Conservation (phyloP, 1,140 invertebrate genomes). For the Aphaenogaster floridana region DNA sequence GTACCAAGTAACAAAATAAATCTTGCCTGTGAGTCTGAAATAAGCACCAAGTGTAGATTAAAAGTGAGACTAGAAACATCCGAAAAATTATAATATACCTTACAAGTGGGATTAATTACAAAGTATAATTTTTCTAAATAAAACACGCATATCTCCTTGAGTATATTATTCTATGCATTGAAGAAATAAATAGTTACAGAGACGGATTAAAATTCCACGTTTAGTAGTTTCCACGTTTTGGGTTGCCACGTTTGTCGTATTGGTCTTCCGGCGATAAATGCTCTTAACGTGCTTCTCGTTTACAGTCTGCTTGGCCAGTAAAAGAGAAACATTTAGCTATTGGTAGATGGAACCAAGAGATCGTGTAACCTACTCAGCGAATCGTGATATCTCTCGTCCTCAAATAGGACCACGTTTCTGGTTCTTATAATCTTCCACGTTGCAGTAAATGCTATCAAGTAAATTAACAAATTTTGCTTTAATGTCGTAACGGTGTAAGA, state of each 20-base stretch:
- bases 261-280: constrained; percentile 12
- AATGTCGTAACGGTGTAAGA: neutral
- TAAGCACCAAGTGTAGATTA: neutral
- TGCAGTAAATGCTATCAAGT: neutral
- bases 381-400: constrained; percentile 6
- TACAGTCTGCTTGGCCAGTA: neutral
- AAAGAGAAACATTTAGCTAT: constrained; percentile 41
- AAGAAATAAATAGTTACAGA: neutral
- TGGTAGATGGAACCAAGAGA: neutral
- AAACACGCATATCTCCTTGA: neutral
- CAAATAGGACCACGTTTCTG: neutral
- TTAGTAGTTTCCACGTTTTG: constrained; percentile 2
- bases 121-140: neutral
- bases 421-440: neutral
- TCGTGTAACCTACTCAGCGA: constrained; percentile 11
- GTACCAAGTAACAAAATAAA: neutral
- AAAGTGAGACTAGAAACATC: neutral
- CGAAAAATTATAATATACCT: neutral
- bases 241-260: neutral
- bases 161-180: neutral
- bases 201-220: neutral
- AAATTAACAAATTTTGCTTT: constrained; percentile 15
- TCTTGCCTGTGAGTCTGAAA: neutral
- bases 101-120: neutral
- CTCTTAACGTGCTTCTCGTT: constrained; percentile 20